Conservation (phyloP, 2,797 vertebrate genomes). For the Myotis pilosus region DNA sequence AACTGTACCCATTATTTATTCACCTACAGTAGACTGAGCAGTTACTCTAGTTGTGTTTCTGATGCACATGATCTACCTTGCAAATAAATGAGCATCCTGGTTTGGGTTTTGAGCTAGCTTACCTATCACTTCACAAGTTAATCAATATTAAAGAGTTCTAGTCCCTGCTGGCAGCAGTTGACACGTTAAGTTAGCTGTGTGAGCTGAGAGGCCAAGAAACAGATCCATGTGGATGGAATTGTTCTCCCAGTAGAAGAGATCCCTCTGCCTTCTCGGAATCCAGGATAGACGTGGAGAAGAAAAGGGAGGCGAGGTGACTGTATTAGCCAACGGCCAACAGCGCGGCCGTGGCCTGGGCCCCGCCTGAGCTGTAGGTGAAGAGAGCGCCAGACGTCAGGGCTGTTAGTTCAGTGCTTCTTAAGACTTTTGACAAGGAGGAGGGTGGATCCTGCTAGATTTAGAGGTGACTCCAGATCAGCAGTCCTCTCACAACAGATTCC, state of each 20-base stretch:
- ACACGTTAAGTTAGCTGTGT: slow-evolving; percentile 27
- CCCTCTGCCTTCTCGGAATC: background rate
- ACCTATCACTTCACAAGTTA: slow-evolving; percentile 38
- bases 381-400: background rate
- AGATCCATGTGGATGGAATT: background rate
- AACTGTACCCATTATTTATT: background rate
- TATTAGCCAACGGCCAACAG: background rate
- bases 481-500: background rate
- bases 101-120: slow-evolving; percentile 37
- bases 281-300: background rate
- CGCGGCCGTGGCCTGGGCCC: background rate
- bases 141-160: slow-evolving; percentile 55
- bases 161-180: background rate
- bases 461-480: background rate
- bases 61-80: background rate
- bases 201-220: slow-evolving; percentile 37
- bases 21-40: background rate
- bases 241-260: background rate
- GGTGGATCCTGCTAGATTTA: background rate
- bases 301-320: background rate
- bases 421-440: background rate
- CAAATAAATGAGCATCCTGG: slow-evolving; percentile 44
- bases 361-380: background rate
- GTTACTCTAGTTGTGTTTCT: slow-evolving; percentile 2
- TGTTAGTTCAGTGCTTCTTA: background rate